Evolutionary conservation across 2,888 invertebrate species (phyloP).

Genomic region (Asteroscopus sphinx): DNA sequence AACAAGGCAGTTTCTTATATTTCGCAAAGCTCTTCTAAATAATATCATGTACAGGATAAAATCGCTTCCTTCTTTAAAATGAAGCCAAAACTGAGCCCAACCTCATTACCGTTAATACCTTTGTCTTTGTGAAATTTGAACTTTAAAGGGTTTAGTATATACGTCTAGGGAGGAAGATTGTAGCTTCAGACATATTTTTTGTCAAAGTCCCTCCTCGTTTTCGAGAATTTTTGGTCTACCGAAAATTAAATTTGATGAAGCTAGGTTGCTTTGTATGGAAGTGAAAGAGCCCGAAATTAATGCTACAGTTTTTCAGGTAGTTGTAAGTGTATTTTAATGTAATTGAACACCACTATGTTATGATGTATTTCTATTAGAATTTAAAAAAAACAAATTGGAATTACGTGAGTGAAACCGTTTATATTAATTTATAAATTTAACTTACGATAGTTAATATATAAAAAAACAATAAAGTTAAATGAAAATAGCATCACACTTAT

Average conservation of each 20-base stretch:
- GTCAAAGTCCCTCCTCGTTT: slow-evolving; percentile 13
- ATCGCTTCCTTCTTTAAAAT: slow-evolving; percentile 34
- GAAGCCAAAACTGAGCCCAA: slow-evolving; percentile 34
- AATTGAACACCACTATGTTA: too few relatives aligned
- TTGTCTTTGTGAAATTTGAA: slow-evolving; percentile 71
- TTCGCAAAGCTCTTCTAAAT: background rate
- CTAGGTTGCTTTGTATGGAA: background rate
- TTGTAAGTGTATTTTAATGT: too few relatives aligned
- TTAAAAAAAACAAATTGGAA: too few relatives aligned
- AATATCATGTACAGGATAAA: slow-evolving; percentile 2
- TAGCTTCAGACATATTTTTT: slow-evolving; percentile 32
- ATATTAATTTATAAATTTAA: too few relatives aligned
- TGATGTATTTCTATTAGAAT: too few relatives aligned
- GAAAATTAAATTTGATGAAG: slow-evolving; percentile 7
- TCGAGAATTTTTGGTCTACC: slow-evolving; percentile 2
- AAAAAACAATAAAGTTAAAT: too few relatives aligned
- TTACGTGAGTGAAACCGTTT: too few relatives aligned
- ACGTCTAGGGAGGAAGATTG: slow-evolving; percentile 16
- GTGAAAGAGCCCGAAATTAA: background rate
- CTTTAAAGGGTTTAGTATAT: slow-evolving; percentile 60
- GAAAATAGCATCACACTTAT: too few relatives aligned
- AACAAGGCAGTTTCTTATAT: too few relatives aligned
- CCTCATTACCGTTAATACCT: slow-evolving; percentile 67
- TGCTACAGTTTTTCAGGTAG: too few relatives aligned
- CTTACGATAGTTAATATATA: too few relatives aligned